Base-by-base conservation (phyloP, 2,888 invertebrate genomes). In the Cataglyphis cursor region DNA sequence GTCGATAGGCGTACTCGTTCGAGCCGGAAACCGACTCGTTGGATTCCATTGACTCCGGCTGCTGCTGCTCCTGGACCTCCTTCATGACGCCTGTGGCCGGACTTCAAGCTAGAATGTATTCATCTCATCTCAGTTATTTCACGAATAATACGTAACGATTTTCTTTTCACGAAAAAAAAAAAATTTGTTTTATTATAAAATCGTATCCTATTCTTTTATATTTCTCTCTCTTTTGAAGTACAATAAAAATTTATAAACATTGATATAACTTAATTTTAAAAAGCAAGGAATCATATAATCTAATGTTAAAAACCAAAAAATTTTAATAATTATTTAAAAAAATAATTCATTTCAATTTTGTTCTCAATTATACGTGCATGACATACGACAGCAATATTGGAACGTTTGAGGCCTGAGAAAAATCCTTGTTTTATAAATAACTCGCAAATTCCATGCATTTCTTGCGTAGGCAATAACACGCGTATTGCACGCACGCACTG, bases 1-100 rank as follows among this genome's bases (percentile, higher is more conserved):
- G 94, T 76, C 94, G 90, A 88, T 94, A 94, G 35, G 93, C 94
- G 86, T 94, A 94, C 24, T 93, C 94, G 82, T 90, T 93, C 35
- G 85, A 85, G 41, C 81, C 84, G 64, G 88, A 88, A 24, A 90
- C 88, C 41, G 93, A 93, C 81, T 93, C 93, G 86, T 92, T 94
- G 62, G 93, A 93, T 65, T 93, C 93, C 91, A 93, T 94, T 62
- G 93, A 93, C 85, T 91, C 92, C 1, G 93, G 92, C 81, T 93
- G 92, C 68, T 89, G 88, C 31, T 90, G 90, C 85, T 91, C 88
- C 54, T 93, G 92, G 28, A 90, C 89, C 28, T 92, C 93, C 88
- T 93, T 93, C 93, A 94, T 93, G 38, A 24, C 15, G 66, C 10
- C 51, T 78, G n/a, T 70, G 64, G 12, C 35, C 44, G 62, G 41